Percentiles rank a stretch among this genome's conserved stretches.
These are phyloP conservation scores for Lophius piscatorius DNA, from an alignment of 2,113 vertebrate species.

Conservation along the genomic window DNA sequence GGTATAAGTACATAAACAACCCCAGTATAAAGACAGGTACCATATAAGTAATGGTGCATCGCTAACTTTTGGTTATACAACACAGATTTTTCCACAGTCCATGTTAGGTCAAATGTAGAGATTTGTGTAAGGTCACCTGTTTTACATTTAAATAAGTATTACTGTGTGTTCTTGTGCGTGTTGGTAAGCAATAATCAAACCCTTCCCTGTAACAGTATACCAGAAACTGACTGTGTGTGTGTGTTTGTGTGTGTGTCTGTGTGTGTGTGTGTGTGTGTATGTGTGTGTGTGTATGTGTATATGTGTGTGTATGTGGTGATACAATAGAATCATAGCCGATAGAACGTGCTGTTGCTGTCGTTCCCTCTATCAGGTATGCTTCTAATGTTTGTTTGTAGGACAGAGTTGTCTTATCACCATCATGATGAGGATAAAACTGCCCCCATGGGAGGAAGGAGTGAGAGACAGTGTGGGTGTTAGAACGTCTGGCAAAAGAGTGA, in stretches of 20 bases:
- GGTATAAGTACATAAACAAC: too few species aligned
- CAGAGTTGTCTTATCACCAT: conserved; percentile 54
- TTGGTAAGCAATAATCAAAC: conserved; percentile 14
- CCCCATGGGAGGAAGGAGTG: conserved; percentile 31
- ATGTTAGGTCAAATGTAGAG: too few species aligned
- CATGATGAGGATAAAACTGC: conserved; percentile 36
- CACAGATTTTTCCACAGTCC: too few species aligned
- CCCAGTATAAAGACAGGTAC: too few species aligned
- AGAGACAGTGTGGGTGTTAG: not conserved
- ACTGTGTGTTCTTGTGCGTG: conserved; percentile 11
- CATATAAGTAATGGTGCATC: too few species aligned
- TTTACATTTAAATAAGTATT: conserved; percentile 10
- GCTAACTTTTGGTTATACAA: too few species aligned
- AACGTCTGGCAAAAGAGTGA: conserved; percentile 27
- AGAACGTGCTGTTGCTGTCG: not conserved
- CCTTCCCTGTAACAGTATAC: conserved; percentile 39
- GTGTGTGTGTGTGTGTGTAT: conserved; percentile 11
- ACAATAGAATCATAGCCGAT: conserved; percentile 9
- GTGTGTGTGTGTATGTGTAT: conserved; percentile 26
- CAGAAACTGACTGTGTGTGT: conserved; percentile 12
- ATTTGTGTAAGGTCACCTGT: too few species aligned
- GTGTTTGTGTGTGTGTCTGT: conserved; percentile 20
- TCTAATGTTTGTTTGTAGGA: conserved; percentile 59
- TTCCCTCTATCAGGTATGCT: conserved; percentile 45
- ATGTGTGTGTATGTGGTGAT: conserved; percentile 35